A percentile compares a stretch with the other conserved stretches of the same genome.
phyloP scores from a whole-genome alignment of 2,113 vertebrate species.

The Brachypteracias leptosomus region DNA sequence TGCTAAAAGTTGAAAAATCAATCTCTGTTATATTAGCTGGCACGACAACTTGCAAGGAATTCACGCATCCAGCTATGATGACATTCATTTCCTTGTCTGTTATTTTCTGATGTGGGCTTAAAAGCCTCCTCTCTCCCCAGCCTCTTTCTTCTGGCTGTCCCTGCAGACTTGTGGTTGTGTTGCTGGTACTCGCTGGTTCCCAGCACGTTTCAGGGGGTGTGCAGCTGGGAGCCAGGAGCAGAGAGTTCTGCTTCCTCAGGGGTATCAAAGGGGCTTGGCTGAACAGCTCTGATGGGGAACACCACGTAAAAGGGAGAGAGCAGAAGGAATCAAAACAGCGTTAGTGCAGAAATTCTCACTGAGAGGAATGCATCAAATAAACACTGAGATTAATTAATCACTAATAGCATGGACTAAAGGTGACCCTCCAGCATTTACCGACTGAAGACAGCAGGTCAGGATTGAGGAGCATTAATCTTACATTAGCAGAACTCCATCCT shows the following conservation, averaged over 20 bases:
- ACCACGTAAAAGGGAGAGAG: not conserved
- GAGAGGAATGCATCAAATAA: constrained; percentile 28
- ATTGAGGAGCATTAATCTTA: constrained; percentile 46
- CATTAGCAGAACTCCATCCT: constrained; percentile 22
- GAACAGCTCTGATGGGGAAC: not conserved
- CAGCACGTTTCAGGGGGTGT: rapidly evolving
- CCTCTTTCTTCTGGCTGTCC: not conserved
- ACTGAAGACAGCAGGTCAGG: constrained; percentile 20
- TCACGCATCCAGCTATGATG: not conserved
- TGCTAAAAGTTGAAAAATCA: not conserved
- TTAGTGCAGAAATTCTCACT: not conserved
- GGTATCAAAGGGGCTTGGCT: rapidly evolving
- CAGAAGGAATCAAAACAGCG: not conserved
- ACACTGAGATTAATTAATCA: constrained; percentile 55
- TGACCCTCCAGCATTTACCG: constrained; percentile 43
- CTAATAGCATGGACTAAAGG: constrained; percentile 22
- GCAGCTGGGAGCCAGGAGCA: not conserved
- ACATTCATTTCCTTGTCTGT: not conserved
- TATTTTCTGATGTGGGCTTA: not conserved
- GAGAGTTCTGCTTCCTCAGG: not conserved
- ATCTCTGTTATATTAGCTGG: not conserved
- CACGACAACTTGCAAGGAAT: not conserved
- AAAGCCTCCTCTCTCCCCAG: not conserved
- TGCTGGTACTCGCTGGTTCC: not conserved
- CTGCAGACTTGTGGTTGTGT: not conserved